These are phyloP conservation scores for Poecilia wingei DNA, from an alignment of 2,797 vertebrate genomes.

Conservation along the genomic window DNA sequence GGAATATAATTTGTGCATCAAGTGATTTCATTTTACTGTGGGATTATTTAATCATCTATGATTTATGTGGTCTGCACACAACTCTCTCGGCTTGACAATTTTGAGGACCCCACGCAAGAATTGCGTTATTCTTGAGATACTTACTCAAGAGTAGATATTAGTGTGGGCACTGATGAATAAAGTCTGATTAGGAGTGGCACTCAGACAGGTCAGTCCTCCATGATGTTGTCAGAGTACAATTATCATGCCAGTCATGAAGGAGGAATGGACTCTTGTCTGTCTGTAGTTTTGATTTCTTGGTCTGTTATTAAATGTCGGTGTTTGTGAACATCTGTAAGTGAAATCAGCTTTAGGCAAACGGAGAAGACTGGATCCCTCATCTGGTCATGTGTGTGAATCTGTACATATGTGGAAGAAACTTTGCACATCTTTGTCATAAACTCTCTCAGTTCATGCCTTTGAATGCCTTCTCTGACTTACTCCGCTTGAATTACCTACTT, in stretches of 20 bases:
- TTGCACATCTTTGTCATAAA: background rate
- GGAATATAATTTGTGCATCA: background rate
- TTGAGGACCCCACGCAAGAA: background rate
- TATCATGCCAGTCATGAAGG: conserved; percentile 11
- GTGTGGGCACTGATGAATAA: conserved; percentile 6
- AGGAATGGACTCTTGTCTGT: conserved; percentile 13
- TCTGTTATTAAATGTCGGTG: background rate
- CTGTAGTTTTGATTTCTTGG: background rate
- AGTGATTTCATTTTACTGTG: conserved; percentile 6
- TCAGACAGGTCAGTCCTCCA: conserved; percentile 20
- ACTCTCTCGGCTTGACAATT: background rate
- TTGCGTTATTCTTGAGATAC: conserved; percentile 1
- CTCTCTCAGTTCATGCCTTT: conserved; percentile 9
- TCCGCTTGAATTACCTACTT: background rate
- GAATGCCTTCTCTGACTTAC: background rate
- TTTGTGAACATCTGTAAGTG: conserved; percentile 7
- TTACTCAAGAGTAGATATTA: conserved; percentile 3
- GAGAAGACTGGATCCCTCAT: background rate
- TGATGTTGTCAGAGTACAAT: conserved; percentile 20
- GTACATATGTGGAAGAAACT: background rate
- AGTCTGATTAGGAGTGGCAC: conserved; percentile 11
- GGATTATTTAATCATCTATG: background rate
- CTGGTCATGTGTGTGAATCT: background rate
- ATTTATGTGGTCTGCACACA: background rate
- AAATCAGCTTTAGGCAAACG: conserved; percentile 7